Evolutionary conservation across 2,113 vertebrate species (phyloP), one percentile per base, ranked within the genome.

Genomic region (Alligator sinensis): DNA sequence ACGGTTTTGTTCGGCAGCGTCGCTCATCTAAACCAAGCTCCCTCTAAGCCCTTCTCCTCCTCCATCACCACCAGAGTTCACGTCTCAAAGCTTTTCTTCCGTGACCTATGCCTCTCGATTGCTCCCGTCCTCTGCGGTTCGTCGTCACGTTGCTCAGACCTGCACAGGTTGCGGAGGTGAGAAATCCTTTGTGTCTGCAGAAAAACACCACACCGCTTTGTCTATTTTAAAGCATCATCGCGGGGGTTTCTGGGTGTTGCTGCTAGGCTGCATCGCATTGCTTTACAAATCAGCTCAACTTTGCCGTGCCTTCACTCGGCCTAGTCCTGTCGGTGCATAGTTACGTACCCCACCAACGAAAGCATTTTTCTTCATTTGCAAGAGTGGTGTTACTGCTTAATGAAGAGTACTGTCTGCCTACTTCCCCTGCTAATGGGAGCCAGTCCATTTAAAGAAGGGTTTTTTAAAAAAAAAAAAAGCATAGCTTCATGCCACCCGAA

Each of bases 311-410:
- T 22, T 30, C 24, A 28, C 82, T 2, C 16, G 1, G 38, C 2
- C 5, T 5, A 47, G 61, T 68, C 60, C 83, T 34, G 78, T 28
- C 89, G n/a, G 12, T 1, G 72, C 64, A 38, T 4, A 0, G 58
- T 66, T 79, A 34, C 2, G 0, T 0, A 34, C 47, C 47, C 47
- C 9, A 47, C 82, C 0, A 6, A 4, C 95, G 1, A 1, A 27
- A 66, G 77, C 63, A 64, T 91, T 92, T 81, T 25, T 89, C 92
- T 79, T 91, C 91, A 86, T 92, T 87, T 86, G 75, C 80, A 54
- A 78, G 80, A 76, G 93, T 92, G 16, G 25, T 0, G 61, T 21
- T 8, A 4, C 58, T 34, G 84, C 82, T 28, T 78, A 80, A 90
- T 1, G 82, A 88, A 89, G 90, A 89, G 6, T 11, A 18, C 61